These are phyloP conservation scores for Calephelis perditalis DNA, from an alignment of 2,888 invertebrate genomes.

Conservation along the genomic window DNA sequence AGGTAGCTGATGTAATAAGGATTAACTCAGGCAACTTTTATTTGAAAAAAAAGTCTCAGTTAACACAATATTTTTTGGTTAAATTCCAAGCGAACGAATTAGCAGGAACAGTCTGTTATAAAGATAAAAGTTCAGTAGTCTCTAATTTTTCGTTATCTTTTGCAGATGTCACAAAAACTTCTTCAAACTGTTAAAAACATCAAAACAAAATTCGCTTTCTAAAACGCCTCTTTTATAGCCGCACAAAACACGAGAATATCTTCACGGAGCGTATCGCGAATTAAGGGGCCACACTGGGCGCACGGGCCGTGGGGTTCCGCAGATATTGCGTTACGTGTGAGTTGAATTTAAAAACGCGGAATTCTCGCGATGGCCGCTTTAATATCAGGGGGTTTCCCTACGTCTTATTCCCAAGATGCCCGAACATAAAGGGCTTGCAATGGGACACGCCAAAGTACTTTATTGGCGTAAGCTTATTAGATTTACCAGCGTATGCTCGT, in stretches of 20 bases:
- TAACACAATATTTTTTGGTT: no score
- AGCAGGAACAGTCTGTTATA: no score
- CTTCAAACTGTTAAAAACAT: no score
- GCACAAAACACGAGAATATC: conserved; percentile 12
- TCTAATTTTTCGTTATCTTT: no score
- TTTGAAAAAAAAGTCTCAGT: no score
- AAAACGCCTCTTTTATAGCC: conserved; percentile 17
- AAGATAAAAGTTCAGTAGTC: no score
- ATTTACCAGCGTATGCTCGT: not conserved
- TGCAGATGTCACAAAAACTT: no score
- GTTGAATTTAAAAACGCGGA: conserved; percentile 52
- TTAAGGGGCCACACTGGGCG: conserved; percentile 42
- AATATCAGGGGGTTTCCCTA: conserved; percentile 19
- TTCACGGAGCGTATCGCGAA: conserved; percentile 44
- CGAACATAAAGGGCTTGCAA: conserved; percentile 1
- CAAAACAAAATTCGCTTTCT: no score
- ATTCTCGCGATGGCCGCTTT: conserved; percentile 27
- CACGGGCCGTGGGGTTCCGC: conserved; percentile 32
- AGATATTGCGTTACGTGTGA: conserved; percentile 49
- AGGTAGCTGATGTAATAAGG: no score
- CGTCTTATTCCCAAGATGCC: conserved; percentile 1
- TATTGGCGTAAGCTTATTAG: conserved; percentile 2
- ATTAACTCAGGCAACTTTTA: no score
- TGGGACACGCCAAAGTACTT: conserved; percentile 14
- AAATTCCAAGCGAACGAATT: no score